Base-by-base conservation (phyloP, 37 sponge, comb jelly and placozoan genomes). In the Diacarnus erythraeanus region DNA sequence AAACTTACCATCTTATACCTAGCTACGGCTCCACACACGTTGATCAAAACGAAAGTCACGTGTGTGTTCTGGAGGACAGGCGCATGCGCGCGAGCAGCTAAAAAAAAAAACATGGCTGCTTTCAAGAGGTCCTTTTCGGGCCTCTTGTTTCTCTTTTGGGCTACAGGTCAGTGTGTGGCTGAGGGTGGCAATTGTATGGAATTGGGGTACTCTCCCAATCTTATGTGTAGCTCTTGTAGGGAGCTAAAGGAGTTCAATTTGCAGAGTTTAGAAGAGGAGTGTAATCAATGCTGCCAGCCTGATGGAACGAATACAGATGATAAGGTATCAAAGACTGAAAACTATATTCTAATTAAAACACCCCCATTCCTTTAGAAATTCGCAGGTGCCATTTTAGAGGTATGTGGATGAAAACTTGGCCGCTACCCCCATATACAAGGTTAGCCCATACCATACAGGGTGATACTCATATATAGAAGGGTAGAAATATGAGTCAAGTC, bases 381-480 rank as follows among this genome's bases (percentile, higher is more conserved):
- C 69, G 76, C 95, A 31, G 74, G 65, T 21, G 97, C 97, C 17
- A 64, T 94, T 29, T 76, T 96, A 61, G 97, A 96, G 80, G 83
- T 96, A 56, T 96, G 97, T 59, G 83, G 89, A 77, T 96, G 97
- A 96, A 94, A 90, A 78, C 80, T 94, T 71, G 92, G 84, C 42
- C 84, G 84, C 40, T 96, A 57, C 61, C 97, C 97, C 59, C 95
- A 96, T 29, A 75, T 96, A 37, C 80, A 94, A 77, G 95, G 92
- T 91, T 38, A 66, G 40, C n/a, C n/a, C n/a, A n/a, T n/a, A n/a
- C n/a, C n/a, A n/a, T n/a, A n/a, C n/a, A n/a, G n/a, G n/a, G n/a
- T n/a, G n/a, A n/a, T n/a, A n/a, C n/a, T n/a, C n/a, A n/a, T n/a
- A n/a, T n/a, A n/a, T n/a, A n/a, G n/a, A n/a, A n/a, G n/a, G n/a